Evolutionary conservation across 2,113 vertebrate genomes (phyloP).

Genomic region (Lampris megalopsis): DNA sequence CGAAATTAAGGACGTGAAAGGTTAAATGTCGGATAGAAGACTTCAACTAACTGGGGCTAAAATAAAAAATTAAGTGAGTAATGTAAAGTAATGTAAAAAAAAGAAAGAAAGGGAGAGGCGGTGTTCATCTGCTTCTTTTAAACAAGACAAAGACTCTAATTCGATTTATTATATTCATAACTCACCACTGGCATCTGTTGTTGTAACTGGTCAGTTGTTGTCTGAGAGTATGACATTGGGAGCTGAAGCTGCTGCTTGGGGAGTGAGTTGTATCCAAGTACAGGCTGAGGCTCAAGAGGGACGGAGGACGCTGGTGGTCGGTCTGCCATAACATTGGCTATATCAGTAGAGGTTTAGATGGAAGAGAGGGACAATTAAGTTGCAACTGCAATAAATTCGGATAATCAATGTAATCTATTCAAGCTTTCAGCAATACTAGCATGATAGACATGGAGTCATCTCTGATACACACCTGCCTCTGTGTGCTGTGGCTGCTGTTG

Average conservation of each 20-base stretch:
- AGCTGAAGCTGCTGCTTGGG: constrained; percentile 67
- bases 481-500: constrained; percentile 87
- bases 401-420: neutral
- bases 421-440: neutral
- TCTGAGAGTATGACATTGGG: constrained; percentile 56
- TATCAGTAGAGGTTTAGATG: neutral
- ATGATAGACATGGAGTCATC: neutral
- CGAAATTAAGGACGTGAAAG: neutral
- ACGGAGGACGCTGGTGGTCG: constrained; percentile 51
- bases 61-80: neutral
- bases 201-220: constrained; percentile 63
- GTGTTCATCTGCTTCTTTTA: neutral
- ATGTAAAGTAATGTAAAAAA: neutral
- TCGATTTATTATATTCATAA: neutral
- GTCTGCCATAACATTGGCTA: constrained; percentile 58
- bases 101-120: neutral
- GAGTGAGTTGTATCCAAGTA: constrained; percentile 60
- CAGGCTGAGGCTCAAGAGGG: constrained; percentile 60
- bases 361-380: neutral
- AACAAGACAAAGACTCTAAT: neutral
- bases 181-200: constrained; percentile 69
- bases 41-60: neutral
- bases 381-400: neutral
- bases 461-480: constrained; percentile 83
- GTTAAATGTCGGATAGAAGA: neutral